Conservation (phyloP, 2,888 invertebrate genomes). For the Trissoscelio sp. region DNA sequence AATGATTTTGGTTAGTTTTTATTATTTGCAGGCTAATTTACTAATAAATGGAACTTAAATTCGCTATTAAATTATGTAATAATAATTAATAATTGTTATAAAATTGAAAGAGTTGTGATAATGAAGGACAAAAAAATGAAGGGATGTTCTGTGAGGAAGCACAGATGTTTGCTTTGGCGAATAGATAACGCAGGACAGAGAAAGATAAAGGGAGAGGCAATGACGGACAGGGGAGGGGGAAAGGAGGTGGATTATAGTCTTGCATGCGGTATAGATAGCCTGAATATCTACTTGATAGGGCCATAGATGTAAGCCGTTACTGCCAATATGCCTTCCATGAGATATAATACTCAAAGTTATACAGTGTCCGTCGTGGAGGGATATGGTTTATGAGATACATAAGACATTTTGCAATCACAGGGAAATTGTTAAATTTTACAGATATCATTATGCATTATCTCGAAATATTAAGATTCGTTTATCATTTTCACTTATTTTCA, state of each 20-base stretch:
- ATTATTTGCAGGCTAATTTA: no score
- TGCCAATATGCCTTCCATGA: constrained; percentile 79
- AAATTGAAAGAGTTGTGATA: neutral
- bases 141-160: constrained; percentile 31
- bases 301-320: constrained; percentile 79
- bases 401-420: constrained; percentile 60
- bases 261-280: constrained; percentile 68
- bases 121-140: constrained; percentile 15
- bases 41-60: no score
- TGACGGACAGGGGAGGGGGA: constrained; percentile 46
- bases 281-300: constrained; percentile 75
- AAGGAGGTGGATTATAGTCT: constrained; percentile 69
- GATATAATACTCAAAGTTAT: constrained; percentile 74
- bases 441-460: neutral
- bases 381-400: constrained; percentile 58
- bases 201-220: constrained; percentile 36
- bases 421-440: constrained; percentile 52
- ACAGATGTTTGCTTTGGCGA: constrained; percentile 63
- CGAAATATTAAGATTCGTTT: neutral
- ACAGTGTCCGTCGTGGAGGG: constrained; percentile 51
- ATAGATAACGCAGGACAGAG: constrained; percentile 48
- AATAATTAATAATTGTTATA: neutral
- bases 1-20: no score
- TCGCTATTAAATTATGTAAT: neutral
- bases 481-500: neutral